Conservation (phyloP, 2,888 invertebrate genomes). For the Ophonus ardosiacus region DNA sequence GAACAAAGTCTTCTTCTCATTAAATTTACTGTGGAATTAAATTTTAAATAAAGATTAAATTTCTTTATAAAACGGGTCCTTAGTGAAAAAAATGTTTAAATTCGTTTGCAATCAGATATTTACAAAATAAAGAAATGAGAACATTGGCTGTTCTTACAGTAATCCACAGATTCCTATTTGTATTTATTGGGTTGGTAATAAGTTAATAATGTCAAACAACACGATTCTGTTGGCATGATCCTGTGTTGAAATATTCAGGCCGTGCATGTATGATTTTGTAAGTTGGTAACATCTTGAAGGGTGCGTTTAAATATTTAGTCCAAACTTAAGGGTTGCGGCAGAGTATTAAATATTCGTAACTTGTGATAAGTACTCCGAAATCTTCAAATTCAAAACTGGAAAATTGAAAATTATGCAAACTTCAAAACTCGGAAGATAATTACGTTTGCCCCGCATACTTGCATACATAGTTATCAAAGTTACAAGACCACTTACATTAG, state of each 20-base stretch:
- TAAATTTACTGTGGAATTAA: too few relatives aligned
- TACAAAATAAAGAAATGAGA: too few relatives aligned
- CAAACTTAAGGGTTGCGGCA: constrained; percentile 5
- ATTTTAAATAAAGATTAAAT: too few relatives aligned
- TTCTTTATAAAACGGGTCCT: too few relatives aligned
- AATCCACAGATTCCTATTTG: too few relatives aligned
- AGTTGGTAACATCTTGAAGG: constrained; percentile 5
- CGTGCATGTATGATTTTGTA: constrained; percentile 4
- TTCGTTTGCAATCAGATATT: too few relatives aligned
- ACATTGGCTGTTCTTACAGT: too few relatives aligned
- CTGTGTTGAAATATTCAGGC: neutral
- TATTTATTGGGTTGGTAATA: too few relatives aligned
- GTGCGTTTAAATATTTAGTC: constrained; percentile 1
- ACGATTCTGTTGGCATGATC: too few relatives aligned
- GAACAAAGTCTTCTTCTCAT: too few relatives aligned
- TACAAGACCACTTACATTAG: neutral
- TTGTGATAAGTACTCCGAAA: neutral
- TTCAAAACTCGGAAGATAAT: neutral
- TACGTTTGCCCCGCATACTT: neutral
- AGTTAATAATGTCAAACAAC: too few relatives aligned
- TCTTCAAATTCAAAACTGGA: neutral
- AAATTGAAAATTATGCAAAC: neutral
- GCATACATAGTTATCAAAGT: neutral
- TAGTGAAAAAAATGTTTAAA: too few relatives aligned
- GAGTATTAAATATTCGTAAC: neutral